phyloP scores from a whole-genome alignment of 2,888 invertebrate genomes.

The Amorpha juglandis region DNA sequence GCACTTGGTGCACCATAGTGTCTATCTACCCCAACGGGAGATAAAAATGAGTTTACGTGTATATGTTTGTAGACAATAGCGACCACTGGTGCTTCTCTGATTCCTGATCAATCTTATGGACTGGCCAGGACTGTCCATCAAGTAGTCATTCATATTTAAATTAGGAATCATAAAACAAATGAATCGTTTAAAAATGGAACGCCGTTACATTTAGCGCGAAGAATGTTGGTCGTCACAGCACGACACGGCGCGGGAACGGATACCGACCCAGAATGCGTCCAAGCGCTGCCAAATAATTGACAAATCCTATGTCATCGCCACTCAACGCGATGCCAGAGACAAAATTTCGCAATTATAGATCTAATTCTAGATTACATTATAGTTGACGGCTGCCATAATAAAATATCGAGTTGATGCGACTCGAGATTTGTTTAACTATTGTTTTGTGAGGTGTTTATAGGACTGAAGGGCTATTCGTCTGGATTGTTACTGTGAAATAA shows the following conservation, averaged over 20 bases:
- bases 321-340: constrained; percentile 63
- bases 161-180: constrained; percentile 4
- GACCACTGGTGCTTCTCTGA: background rate
- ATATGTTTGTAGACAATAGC: too few species aligned
- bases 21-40: too few species aligned
- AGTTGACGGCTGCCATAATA: constrained; percentile 19
- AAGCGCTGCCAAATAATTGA: constrained; percentile 79
- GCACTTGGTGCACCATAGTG: too few species aligned
- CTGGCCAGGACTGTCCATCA: background rate
- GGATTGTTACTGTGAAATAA: background rate
- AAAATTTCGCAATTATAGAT: constrained; percentile 75
- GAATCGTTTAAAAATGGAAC: constrained; percentile 21
- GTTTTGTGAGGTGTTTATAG: constrained; percentile 9
- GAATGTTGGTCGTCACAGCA: constrained; percentile 18
- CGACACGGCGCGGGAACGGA: constrained; percentile 49
- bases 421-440: constrained; percentile 12
- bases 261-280: constrained; percentile 76
- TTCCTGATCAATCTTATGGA: background rate
- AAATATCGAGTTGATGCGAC: constrained; percentile 13
- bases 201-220: constrained; percentile 21
- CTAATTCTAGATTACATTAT: constrained; percentile 57
- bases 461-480: background rate
- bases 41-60: too few species aligned
- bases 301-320: constrained; percentile 73
- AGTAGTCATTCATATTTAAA: background rate